phyloP scores from a whole-genome alignment of 2,113 vertebrate genomes.

The Catagonus wagneri region DNA sequence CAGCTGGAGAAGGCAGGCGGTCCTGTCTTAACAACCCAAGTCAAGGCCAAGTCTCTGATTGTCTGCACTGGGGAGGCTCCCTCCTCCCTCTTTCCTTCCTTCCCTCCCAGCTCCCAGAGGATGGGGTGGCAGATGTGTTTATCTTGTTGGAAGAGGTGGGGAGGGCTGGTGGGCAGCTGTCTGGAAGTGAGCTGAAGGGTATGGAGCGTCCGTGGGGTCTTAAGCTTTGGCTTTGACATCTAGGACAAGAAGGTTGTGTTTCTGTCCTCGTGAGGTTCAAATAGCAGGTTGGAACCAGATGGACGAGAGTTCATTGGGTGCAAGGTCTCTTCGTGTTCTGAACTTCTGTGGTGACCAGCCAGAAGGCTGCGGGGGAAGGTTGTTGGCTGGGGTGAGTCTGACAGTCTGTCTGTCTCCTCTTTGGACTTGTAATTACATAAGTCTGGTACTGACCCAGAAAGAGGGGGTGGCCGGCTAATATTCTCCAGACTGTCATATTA shows the following conservation, averaged over 20 bases:
- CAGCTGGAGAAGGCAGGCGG: conserved; percentile 65
- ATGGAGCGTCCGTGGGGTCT: not conserved
- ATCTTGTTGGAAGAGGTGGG: not conserved
- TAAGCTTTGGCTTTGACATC: not conserved
- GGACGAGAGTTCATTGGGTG: conserved; percentile 37
- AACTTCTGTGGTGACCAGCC: conserved; percentile 12
- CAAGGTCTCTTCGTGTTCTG: conserved; percentile 43
- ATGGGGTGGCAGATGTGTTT: conserved; percentile 36
- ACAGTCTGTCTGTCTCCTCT: conserved; percentile 54
- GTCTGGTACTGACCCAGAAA: conserved; percentile 74
- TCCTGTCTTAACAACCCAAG: conserved; percentile 50
- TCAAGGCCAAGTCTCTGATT: conserved; percentile 70
- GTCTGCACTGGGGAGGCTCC: conserved; percentile 37
- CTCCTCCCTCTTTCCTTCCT: conserved; percentile 13
- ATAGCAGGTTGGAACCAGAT: conserved; percentile 23
- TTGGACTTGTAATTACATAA: conserved; percentile 71
- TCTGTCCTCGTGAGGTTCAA: not conserved
- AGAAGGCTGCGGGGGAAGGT: conserved; percentile 14
- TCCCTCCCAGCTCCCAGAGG: not conserved
- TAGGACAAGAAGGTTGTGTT: not conserved
- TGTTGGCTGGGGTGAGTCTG: not conserved
- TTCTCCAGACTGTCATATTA: conserved; percentile 56
- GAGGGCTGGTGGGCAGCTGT: not conserved
- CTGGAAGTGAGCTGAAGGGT: not conserved
- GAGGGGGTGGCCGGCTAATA: conserved; percentile 22